phyloP scores from a whole-genome alignment of 1,140 invertebrate species.

The Magallana gigas region DNA sequence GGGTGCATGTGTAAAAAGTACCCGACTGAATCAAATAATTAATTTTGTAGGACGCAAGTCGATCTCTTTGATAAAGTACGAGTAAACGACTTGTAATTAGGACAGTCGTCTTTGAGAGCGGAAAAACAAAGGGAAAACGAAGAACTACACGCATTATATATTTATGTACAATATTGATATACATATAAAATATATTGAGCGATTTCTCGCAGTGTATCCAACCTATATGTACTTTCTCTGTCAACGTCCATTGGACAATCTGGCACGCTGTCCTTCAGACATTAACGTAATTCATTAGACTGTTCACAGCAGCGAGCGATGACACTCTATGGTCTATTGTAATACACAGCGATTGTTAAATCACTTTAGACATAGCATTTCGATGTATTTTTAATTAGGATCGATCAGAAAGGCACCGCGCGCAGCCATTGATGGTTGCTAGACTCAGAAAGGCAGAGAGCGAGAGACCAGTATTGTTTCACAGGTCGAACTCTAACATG shows the following conservation, averaged over 20 bases:
- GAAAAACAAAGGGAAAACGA: background rate
- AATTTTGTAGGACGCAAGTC: background rate
- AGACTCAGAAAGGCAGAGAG: too few relatives aligned
- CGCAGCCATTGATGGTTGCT: background rate
- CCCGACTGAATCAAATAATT: background rate
- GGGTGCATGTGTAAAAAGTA: constrained; percentile 20
- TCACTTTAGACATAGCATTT: background rate
- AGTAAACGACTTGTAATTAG: background rate
- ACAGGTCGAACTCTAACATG: background rate
- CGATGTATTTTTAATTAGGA: constrained; percentile 8
- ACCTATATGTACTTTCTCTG: too few relatives aligned
- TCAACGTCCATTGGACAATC: background rate
- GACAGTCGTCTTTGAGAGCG: background rate
- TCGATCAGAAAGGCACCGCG: background rate
- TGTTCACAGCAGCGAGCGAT: background rate
- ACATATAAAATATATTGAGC: too few relatives aligned
- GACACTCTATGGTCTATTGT: background rate
- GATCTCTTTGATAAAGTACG: background rate
- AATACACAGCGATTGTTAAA: background rate
- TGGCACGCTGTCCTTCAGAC: background rate
- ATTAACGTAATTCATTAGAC: too few relatives aligned
- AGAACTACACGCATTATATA: background rate
- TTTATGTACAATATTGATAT: background rate
- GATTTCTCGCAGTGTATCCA: too few relatives aligned
- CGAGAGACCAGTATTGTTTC: too few relatives aligned